These are phyloP conservation scores for Bubalus kerabau DNA, from an alignment of 2,113 vertebrate species.

Conservation along the genomic window DNA sequence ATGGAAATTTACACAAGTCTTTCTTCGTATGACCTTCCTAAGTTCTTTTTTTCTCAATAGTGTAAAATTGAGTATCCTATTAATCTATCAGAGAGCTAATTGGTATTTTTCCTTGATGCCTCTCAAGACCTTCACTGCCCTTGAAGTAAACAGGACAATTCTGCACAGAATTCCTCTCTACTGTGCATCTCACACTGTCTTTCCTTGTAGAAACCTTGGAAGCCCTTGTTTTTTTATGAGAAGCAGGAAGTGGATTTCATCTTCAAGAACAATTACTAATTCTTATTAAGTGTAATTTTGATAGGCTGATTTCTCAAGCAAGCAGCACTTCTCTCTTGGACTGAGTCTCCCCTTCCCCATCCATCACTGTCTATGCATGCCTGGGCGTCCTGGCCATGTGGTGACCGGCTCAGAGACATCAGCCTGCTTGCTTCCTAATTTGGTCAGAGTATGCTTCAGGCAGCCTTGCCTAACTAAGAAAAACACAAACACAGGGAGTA, in stretches of 20 bases:
- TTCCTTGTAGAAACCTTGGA: background rate
- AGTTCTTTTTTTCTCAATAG: background rate
- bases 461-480: slow-evolving; percentile 75
- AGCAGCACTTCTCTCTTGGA: slow-evolving; percentile 36
- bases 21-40: background rate
- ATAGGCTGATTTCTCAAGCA: slow-evolving; percentile 6
- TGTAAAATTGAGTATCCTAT: background rate
- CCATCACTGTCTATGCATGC: slow-evolving; percentile 41
- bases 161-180: background rate
- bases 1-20: background rate
- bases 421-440: slow-evolving; percentile 81
- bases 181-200: background rate
- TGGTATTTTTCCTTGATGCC: background rate
- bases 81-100: background rate
- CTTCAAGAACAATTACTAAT: background rate
- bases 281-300: slow-evolving; percentile 10
- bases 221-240: background rate
- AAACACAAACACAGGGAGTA: slow-evolving; percentile 54
- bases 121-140: background rate
- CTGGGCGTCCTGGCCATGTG: background rate
- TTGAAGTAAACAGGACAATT: background rate
- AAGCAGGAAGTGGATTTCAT: background rate
- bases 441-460: slow-evolving; percentile 77
- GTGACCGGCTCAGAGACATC: slow-evolving; percentile 42
- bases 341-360: background rate